phyloP scores from a whole-genome alignment of 2,888 invertebrate species.

The Lepidochitona cinerea region DNA sequence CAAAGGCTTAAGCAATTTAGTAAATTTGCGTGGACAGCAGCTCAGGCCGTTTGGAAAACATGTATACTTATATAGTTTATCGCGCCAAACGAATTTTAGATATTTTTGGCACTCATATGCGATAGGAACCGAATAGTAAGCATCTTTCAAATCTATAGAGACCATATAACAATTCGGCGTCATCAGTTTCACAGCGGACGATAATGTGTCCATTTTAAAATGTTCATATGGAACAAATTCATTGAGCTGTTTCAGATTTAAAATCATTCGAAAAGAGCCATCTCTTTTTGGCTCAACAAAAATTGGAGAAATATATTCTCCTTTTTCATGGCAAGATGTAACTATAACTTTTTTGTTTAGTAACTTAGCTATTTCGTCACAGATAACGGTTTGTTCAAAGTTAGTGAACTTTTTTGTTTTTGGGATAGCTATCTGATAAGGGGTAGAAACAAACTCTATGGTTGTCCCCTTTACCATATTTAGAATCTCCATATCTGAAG shows the following conservation, averaged over 20 bases:
- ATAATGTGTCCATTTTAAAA: constrained; percentile 39
- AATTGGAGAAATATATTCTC: constrained; percentile 22
- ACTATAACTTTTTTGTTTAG: background rate
- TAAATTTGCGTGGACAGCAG: background rate
- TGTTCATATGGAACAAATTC: constrained; percentile 19
- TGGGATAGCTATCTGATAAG: background rate
- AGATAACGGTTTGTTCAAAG: background rate
- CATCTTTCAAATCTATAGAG: constrained; percentile 27
- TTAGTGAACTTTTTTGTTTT: background rate
- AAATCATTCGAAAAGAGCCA: constrained; percentile 23
- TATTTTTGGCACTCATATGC: constrained; percentile 12
- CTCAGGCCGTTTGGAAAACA: constrained; percentile 26
- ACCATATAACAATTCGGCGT: constrained; percentile 26
- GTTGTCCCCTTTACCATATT: background rate
- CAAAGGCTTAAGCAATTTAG: background rate
- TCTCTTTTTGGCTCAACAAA: constrained; percentile 25
- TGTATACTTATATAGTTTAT: constrained; percentile 15
- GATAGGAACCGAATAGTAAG: constrained; percentile 27
- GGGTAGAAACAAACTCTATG: background rate
- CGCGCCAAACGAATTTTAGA: constrained; percentile 27
- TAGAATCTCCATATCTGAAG: background rate
- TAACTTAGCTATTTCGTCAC: background rate
- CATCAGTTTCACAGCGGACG: constrained; percentile 19
- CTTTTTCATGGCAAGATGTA: background rate
- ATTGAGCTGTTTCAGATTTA: constrained; percentile 33